Conservation (phyloP, 2,113 vertebrate species). For the Phoxinus phoxinus region DNA sequence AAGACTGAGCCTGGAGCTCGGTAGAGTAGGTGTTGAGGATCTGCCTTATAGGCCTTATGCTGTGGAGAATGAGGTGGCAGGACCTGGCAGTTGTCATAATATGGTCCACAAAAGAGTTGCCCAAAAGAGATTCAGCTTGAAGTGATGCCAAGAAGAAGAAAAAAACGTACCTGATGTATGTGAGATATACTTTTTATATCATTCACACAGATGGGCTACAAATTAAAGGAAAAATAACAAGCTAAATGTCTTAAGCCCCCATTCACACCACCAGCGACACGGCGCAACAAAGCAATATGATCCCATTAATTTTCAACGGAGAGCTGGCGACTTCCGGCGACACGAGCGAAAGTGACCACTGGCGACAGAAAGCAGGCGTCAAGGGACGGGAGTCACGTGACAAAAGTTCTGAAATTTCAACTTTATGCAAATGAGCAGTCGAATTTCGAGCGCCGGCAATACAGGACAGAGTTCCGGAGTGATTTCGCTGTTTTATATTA, state of each 20-base stretch:
- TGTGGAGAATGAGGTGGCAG: constrained; percentile 16
- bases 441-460: too few species aligned
- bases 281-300: too few species aligned
- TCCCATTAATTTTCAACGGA: too few species aligned
- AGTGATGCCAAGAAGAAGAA: background rate
- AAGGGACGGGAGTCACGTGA: too few species aligned
- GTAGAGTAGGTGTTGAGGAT: constrained; percentile 13
- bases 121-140: constrained; percentile 6
- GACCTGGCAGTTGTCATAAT: constrained; percentile 10
- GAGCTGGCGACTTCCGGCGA: too few species aligned
- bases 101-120: background rate
- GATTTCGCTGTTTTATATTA: too few species aligned
- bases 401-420: too few species aligned
- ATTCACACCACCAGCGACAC: too few species aligned
- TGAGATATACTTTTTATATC: background rate
- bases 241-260: background rate
- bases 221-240: background rate
- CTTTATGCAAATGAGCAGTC: too few species aligned
- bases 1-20: constrained; percentile 19
- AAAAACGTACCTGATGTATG: background rate
- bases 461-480: too few species aligned
- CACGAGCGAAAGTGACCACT: too few species aligned
- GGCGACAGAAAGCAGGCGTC: too few species aligned
- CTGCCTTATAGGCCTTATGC: background rate
- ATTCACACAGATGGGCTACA: background rate